Conservation (phyloP, 2,113 vertebrate genomes). For the Anguilla rostrata region DNA sequence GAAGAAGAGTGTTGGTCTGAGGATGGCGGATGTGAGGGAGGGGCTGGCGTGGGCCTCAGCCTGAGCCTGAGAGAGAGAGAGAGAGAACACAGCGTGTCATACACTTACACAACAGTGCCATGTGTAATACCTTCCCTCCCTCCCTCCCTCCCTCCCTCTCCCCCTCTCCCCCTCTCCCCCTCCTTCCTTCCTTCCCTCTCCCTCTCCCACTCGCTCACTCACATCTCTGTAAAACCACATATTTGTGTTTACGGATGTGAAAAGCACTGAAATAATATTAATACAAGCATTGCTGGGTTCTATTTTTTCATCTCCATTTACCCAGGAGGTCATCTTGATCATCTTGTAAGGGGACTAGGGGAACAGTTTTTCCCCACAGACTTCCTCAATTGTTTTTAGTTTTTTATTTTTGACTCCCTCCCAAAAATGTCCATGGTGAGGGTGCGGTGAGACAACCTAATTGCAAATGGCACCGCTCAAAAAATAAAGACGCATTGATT, state of each 20-base stretch:
- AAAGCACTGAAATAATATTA: too few relatives aligned
- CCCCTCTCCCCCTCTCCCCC: too few relatives aligned
- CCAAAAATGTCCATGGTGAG: neutral
- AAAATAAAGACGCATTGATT: neutral
- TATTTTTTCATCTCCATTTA: neutral
- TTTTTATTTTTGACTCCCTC: neutral
- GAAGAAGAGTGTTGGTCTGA: conserved; percentile 13
- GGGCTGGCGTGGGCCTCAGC: conserved; percentile 4
- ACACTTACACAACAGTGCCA: neutral
- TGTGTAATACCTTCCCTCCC: neutral
- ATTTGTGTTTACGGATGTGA: neutral
- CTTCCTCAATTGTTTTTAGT: too few relatives aligned
- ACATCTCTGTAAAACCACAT: neutral
- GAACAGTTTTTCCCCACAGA: neutral
- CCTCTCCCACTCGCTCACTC: too few relatives aligned
- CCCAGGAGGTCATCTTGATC: neutral
- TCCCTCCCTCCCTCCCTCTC: too few relatives aligned
- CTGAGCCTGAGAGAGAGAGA: conserved; percentile 13
- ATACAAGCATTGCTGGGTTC: too few relatives aligned
- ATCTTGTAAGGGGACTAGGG: neutral
- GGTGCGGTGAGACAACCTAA: neutral
- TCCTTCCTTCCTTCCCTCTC: neutral
- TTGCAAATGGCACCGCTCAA: neutral
- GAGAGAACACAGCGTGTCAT: neutral
- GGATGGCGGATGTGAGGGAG: neutral